Evolutionary conservation across 2,888 invertebrate genomes (phyloP), one percentile per base, ranked within the genome.

Genomic region (Neoitamus cyanurus): DNA sequence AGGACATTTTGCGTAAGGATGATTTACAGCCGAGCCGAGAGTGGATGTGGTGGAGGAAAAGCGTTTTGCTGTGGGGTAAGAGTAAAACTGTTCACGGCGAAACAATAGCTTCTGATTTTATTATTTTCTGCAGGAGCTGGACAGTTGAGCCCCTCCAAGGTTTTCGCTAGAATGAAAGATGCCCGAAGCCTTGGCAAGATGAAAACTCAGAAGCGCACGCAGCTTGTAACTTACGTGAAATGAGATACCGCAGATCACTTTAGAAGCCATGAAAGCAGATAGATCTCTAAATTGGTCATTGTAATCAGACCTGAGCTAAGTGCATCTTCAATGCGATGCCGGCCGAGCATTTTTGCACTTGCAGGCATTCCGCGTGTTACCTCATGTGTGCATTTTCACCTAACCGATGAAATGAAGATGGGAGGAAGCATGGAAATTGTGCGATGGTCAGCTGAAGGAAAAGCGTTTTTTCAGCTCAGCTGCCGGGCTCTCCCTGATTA

Each of bases 41-140:
- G 11, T 7, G n/a, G 31, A 31, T 6, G n/a, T 34, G 34, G 0
- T 70, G 4, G 31, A 9, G 3, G 9, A 70, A 48, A 6, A 30
- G n/a, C 25, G 70, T 70, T 70, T 70, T 31, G 28, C 9, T 87
- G 85, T 87, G 87, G 88, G 87, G 87, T 88, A 88, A 88, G 88
- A 88, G 88, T 88, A 88, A 89, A 89, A 91, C 91, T 91, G 91
- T 90, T 90, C 90, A 89, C 88, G 88, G 87, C 88, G 87, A 85
- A 87, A 88, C 86, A 88, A 89, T 88, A 89, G 89, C 89, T 88
- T 89, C 91, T 89, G 89, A 88, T 91, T 91, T 91, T 91, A 91
- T 91, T 90, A 90, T 89, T 88, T 87, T 87, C 87, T 87, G 87
- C 87, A 86, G 78, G 78, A 69, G 48, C 28, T 83, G 73, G 58